A percentile compares a stretch with the other conserved stretches of the same genome.
These are phyloP conservation scores for Lagodon rhomboides DNA, from an alignment of 2,797 vertebrate genomes.

Conservation along the genomic window DNA sequence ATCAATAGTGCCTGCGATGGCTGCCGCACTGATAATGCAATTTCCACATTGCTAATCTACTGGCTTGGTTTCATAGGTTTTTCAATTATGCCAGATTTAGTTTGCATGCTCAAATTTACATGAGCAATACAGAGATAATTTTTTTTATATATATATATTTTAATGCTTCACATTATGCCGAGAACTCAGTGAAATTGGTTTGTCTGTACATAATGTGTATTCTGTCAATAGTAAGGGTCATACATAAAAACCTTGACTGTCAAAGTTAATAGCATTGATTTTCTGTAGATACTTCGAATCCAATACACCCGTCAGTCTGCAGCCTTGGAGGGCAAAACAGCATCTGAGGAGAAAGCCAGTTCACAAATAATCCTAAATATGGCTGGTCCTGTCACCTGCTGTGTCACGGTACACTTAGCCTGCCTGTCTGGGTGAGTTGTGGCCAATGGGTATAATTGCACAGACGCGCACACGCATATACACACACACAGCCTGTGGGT, in stretches of 20 bases:
- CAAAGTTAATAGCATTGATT: conserved; percentile 12
- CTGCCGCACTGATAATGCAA: conserved; percentile 67
- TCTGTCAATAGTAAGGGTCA: conserved; percentile 1
- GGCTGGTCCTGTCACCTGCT: conserved; percentile 58
- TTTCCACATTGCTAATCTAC: conserved; percentile 69
- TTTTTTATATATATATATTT: neutral
- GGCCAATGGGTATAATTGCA: conserved; percentile 53
- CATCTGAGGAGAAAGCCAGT: conserved; percentile 40
- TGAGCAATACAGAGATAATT: conserved; percentile 1
- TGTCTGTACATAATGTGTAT: conserved; percentile 22
- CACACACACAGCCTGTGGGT: conserved; percentile 33
- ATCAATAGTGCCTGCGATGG: conserved; percentile 68
- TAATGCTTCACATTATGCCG: conserved; percentile 11
- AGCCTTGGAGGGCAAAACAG: conserved; percentile 36
- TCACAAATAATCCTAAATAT: conserved; percentile 64
- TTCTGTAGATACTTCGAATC: neutral
- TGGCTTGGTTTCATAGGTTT: conserved; percentile 55
- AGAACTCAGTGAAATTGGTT: conserved; percentile 18
- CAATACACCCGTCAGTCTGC: conserved; percentile 19
- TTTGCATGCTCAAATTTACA: conserved; percentile 26
- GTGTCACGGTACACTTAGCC: conserved; percentile 58
- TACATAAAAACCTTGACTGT: conserved; percentile 10
- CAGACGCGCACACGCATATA: conserved; percentile 29
- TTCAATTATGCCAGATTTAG: conserved; percentile 49
- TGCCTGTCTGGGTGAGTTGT: conserved; percentile 63